phyloP scores from a whole-genome alignment of 2,888 invertebrate genomes.

The Harpagoxenus sublaevis region DNA sequence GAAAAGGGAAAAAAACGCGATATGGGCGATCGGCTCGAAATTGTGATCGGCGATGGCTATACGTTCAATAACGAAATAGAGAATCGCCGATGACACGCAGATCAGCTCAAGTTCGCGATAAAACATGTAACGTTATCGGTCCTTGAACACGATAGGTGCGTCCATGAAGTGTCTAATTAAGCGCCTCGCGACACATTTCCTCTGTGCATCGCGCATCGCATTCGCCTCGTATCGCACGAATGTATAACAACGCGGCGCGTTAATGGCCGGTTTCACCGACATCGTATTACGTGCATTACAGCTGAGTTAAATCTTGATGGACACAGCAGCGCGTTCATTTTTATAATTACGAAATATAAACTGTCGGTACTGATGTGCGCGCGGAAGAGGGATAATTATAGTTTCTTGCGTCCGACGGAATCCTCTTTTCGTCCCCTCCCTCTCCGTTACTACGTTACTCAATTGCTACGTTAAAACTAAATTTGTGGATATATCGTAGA shows the following conservation, averaged over 20 bases:
- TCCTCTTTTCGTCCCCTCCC: background rate
- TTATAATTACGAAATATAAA: constrained; percentile 48
- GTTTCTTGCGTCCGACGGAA: background rate
- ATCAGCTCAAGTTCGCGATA: constrained; percentile 16
- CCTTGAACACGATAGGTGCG: constrained; percentile 44
- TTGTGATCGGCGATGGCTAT: background rate
- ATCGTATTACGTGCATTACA: constrained; percentile 34
- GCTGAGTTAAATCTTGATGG: constrained; percentile 46
- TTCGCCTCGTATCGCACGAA: constrained; percentile 36
- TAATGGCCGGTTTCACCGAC: constrained; percentile 34
- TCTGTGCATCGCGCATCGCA: constrained; percentile 14
- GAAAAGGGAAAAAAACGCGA: background rate
- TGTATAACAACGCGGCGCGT: constrained; percentile 45
- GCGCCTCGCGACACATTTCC: constrained; percentile 42
- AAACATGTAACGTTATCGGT: constrained; percentile 34
- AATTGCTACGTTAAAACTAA: background rate
- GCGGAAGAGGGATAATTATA: constrained; percentile 44
- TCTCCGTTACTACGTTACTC: background rate
- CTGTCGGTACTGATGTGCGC: constrained; percentile 28
- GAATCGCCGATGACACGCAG: background rate
- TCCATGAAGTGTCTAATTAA: constrained; percentile 52
- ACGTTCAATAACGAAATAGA: background rate
- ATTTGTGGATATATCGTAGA: constrained; percentile 5
- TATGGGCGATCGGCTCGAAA: background rate
- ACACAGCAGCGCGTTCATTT: constrained; percentile 39